Base-by-base conservation (phyloP, 2,888 invertebrate species). In the Gastrophysa polygoni region DNA sequence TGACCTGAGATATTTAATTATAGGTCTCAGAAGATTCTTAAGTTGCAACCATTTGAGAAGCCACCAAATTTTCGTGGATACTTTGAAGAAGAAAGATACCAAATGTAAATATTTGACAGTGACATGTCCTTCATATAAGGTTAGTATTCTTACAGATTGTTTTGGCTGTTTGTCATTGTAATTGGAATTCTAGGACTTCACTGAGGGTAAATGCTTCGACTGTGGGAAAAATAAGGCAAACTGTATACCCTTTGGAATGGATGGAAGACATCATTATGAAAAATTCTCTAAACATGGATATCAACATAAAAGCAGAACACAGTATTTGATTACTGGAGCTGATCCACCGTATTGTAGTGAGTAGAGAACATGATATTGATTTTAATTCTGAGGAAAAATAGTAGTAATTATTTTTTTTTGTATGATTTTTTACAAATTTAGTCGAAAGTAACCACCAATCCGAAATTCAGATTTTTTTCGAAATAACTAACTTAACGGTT, bases 1-100 rank as follows among this genome's bases (percentile, higher is more conserved):
- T n/a, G n/a, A n/a, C n/a, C n/a, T n/a, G n/a, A n/a, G n/a, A n/a
- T n/a, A n/a, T 38, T 43, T 72, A 66, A 64, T 79, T 73, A 34
- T 71, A 86, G 88, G 88, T 2, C 82, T 91, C 4, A 86, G 88
- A 57, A 85, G 88, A 68, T 89, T 87, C 74, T 83, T 96, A 16
- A 90, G 93, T 21, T 97, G 96, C 79, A 92, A 94, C 80, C 96
- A 97, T 77, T 87, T 95, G 61, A 83, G 96, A 54, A 92, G 94
- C 66, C 89, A 93, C 77, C 89, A 92, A 72, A 91, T 88, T 76
- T 95, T 93, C 77, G 90, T 87, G 0, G 96, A 96, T 80, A 93
- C 92, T 69, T 89, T 96, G 51, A 88, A 89, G 51, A 88, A 89
- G 62, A 86, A 89, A 0, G 88, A 89, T 65, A 86, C 89, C 0